phyloP scores from a whole-genome alignment of 2,113 vertebrate genomes.

The Daboia siamensis region DNA sequence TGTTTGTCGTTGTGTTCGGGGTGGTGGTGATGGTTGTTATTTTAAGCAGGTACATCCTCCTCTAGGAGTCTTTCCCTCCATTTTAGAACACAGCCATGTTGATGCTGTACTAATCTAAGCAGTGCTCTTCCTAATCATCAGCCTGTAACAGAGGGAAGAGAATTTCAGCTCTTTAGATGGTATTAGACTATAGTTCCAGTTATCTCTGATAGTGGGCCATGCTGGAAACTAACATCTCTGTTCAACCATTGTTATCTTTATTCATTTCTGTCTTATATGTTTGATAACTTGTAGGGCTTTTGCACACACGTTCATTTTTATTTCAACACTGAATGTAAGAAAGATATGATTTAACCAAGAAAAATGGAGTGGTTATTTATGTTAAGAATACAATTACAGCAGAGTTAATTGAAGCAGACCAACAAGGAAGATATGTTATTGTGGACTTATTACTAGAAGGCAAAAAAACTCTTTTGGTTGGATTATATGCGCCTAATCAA shows the following conservation, averaged over 20 bases:
- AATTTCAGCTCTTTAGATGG: not conserved
- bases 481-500: too few species aligned
- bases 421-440: too few species aligned
- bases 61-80: not conserved
- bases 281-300: not conserved
- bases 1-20: not conserved
- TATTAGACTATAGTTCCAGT: not conserved
- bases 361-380: too few species aligned
- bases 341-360: not conserved
- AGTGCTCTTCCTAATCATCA: not conserved
- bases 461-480: too few species aligned
- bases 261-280: not conserved
- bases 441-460: too few species aligned
- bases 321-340: not conserved
- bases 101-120: not conserved
- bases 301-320: not conserved
- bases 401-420: too few species aligned
- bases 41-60: not conserved
- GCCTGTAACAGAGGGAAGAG: not conserved
- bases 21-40: not conserved
- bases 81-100: not conserved
- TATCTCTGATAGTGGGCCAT: not conserved
- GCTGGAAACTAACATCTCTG: not conserved
- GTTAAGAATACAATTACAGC: too few species aligned
- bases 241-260: not conserved